A percentile compares a stretch with the other conserved stretches of the same genome.
These are phyloP conservation scores for Ganaspis sp. DNA, from an alignment of 1,140 invertebrate species.

Conservation along the genomic window DNA sequence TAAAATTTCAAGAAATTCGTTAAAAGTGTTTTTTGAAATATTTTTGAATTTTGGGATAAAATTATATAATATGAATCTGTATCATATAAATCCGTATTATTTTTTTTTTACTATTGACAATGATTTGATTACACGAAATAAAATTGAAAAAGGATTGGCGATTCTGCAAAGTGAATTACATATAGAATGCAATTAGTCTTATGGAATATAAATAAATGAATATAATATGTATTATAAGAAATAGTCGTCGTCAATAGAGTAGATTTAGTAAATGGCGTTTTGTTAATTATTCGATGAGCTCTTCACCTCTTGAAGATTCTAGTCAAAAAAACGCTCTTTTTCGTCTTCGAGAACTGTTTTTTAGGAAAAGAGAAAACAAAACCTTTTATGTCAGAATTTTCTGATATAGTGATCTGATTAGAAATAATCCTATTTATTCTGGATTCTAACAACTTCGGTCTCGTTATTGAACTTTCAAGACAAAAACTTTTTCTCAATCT, in stretches of 20 bases:
- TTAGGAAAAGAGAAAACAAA: background rate
- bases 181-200: constrained; percentile 11
- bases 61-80: background rate
- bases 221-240: constrained; percentile 10
- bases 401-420: background rate
- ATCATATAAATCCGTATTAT: too few species aligned
- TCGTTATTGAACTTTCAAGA: constrained; percentile 1
- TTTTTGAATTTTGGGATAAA: too few species aligned
- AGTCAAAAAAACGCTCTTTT: constrained; percentile 15
- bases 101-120: background rate
- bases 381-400: background rate
- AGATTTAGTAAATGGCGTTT: background rate
- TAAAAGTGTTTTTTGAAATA: too few species aligned
- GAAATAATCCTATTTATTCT: background rate
- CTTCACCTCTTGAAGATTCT: background rate
- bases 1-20: too few species aligned
- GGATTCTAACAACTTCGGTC: background rate
- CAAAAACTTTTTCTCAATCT: background rate
- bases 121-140: background rate
- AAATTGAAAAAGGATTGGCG: background rate
- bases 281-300: background rate
- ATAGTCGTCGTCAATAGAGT: constrained; percentile 4
- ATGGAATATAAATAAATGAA: background rate
- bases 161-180: background rate
- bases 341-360: background rate